A percentile compares a stretch with the other conserved stretches of the same genome.
phyloP scores from a whole-genome alignment of 2,797 vertebrate species.

The Austrolebias charrua region DNA sequence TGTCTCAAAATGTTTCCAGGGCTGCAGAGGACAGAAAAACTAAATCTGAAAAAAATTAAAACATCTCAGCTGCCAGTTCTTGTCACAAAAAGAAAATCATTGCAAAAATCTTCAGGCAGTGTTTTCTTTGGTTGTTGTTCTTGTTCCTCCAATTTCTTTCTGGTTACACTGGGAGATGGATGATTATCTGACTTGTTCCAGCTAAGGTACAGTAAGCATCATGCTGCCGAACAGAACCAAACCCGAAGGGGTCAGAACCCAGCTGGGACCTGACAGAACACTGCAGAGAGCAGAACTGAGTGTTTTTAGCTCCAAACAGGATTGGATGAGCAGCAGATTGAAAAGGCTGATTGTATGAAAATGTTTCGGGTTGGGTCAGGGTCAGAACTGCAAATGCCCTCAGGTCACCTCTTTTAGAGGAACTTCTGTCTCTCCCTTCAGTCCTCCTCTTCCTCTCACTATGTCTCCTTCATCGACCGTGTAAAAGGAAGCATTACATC shows the following conservation, averaged over 20 bases:
- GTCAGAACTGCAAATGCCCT: neutral
- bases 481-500: conserved; percentile 73
- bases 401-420: neutral
- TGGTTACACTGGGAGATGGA: too few relatives aligned
- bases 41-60: too few relatives aligned
- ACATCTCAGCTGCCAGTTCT: neutral
- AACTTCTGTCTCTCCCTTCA: conserved; percentile 1
- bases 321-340: neutral
- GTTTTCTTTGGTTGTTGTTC: neutral
- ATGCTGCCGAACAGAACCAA: too few relatives aligned
- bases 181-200: too few relatives aligned
- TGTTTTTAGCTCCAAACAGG: neutral
- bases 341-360: too few relatives aligned
- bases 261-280: neutral
- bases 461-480: conserved; percentile 10
- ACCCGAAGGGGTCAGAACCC: neutral
- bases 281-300: too few relatives aligned
- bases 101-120: too few relatives aligned
- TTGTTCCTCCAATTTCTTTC: neutral
- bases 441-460: neutral
- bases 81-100: neutral
- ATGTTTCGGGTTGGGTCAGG: too few relatives aligned
- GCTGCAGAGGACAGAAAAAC: too few relatives aligned
- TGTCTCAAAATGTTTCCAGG: too few relatives aligned
- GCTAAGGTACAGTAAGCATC: too few relatives aligned